A percentile compares a stretch with the other conserved stretches of the same genome.
Evolutionary conservation across 2,888 invertebrate species (phyloP).

Genomic region (Erynnis tages): DNA sequence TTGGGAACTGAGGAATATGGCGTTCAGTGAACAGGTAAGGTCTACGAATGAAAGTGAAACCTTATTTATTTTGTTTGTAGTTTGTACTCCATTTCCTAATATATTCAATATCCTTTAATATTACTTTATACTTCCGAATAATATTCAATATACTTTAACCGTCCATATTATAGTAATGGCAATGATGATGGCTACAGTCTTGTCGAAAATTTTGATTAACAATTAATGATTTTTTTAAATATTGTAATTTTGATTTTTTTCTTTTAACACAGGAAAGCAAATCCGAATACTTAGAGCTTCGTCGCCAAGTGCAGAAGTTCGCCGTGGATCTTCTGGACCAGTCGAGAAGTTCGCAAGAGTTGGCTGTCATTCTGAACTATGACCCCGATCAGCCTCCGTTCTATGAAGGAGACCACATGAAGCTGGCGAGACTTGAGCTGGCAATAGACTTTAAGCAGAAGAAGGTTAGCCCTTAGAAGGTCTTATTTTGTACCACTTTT

Average conservation of each 20-base stretch:
- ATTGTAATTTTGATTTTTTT: too few species aligned
- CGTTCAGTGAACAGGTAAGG: conserved; percentile 86
- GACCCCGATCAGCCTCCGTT: conserved; percentile 88
- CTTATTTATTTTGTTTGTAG: too few species aligned
- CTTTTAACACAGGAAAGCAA: conserved; percentile 87
- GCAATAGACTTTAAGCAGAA: conserved; percentile 98
- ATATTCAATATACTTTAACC: too few species aligned
- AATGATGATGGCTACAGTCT: too few species aligned
- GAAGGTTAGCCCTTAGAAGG: conserved; percentile 80
- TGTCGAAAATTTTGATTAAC: too few species aligned
- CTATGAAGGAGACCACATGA: conserved; percentile 91
- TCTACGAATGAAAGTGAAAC: too few species aligned
- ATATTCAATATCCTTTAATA: too few species aligned
- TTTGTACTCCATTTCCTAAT: too few species aligned
- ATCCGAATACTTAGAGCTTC: conserved; percentile 92
- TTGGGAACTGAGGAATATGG: conserved; percentile 95
- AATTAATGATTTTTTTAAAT: too few species aligned
- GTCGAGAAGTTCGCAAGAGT: conserved; percentile 94
- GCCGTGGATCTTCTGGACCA: conserved; percentile 95
- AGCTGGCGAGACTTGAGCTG: conserved; percentile 91
- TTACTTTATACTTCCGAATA: too few species aligned
- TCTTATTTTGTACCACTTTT: not conserved
- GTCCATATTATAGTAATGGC: too few species aligned
- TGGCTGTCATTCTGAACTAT: conserved; percentile 96
- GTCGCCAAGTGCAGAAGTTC: conserved; percentile 93